Conservation (phyloP, 2,888 invertebrate species). For the Acrobasis repandana region DNA sequence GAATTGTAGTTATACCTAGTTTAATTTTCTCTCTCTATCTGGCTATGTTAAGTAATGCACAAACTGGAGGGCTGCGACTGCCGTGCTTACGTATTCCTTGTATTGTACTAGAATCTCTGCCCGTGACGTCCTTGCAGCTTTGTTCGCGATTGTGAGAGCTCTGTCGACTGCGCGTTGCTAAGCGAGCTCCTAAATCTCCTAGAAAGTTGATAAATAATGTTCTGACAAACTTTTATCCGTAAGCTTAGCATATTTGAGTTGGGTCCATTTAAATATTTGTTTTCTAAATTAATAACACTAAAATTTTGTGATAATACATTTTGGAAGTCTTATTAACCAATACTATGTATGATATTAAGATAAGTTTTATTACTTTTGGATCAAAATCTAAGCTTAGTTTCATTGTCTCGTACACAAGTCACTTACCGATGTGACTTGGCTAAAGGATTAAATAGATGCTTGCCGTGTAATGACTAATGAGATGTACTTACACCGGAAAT, state of each 20-base stretch:
- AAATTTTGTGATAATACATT: no score
- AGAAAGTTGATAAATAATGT: neutral
- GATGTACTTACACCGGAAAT: neutral
- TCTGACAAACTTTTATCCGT: neutral
- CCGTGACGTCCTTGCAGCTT: constrained; percentile 67
- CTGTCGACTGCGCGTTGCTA: neutral
- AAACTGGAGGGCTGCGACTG: constrained; percentile 7
- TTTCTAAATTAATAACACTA: no score
- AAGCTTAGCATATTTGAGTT: no score
- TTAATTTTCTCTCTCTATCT: no score
- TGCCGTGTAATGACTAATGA: no score
- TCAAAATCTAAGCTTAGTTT: no score
- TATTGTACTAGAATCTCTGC: constrained; percentile 47
- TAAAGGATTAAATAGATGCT: no score
- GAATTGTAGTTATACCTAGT: no score
- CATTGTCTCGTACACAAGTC: no score
- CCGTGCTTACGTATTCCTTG: constrained; percentile 20
- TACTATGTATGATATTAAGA: no score
- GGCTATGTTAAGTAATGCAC: neutral
- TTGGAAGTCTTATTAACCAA: no score
- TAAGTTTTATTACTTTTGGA: no score
- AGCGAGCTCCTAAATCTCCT: neutral
- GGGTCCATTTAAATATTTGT: neutral
- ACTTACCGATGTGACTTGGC: neutral
- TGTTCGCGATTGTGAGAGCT: constrained; percentile 36